These are phyloP conservation scores for Notarius quadriscutis DNA, from an alignment of 2,113 vertebrate genomes.

Conservation along the genomic window DNA sequence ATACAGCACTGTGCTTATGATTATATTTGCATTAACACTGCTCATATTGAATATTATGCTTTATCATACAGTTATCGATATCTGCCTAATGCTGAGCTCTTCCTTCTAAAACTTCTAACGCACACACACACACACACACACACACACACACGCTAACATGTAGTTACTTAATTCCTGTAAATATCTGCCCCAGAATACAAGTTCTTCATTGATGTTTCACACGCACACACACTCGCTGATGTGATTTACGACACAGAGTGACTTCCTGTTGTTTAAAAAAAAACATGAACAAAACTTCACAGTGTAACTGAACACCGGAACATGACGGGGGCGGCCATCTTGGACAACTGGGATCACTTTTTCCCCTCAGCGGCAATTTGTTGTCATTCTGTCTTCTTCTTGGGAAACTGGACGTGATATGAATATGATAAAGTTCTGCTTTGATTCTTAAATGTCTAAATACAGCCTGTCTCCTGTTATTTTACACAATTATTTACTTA, in stretches of 20 bases:
- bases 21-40: not conserved
- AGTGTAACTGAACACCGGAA: not conserved
- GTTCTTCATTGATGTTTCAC: not conserved
- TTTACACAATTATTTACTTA: not conserved
- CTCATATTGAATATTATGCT: not conserved
- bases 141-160: conserved; percentile 12
- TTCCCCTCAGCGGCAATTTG: not conserved
- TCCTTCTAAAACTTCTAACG: not conserved
- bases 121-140: conserved; percentile 21
- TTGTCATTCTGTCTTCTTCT: not conserved
- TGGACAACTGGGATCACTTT: not conserved
- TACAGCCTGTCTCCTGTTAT: not conserved
- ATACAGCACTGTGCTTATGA: not conserved
- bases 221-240: not conserved
- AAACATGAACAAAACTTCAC: not conserved
- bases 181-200: not conserved
- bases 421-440: not conserved
- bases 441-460: not conserved
- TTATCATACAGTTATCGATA: not conserved
- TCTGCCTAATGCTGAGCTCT: not conserved
- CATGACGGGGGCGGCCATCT: conserved; percentile 1
- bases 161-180: not conserved
- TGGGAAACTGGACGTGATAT: not conserved
- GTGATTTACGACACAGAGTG: not conserved
- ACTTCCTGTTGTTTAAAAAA: conserved; percentile 17